Evolutionary conservation across 23 tunicate species (phyloP).

Genomic region (Pegea sp.): DNA sequence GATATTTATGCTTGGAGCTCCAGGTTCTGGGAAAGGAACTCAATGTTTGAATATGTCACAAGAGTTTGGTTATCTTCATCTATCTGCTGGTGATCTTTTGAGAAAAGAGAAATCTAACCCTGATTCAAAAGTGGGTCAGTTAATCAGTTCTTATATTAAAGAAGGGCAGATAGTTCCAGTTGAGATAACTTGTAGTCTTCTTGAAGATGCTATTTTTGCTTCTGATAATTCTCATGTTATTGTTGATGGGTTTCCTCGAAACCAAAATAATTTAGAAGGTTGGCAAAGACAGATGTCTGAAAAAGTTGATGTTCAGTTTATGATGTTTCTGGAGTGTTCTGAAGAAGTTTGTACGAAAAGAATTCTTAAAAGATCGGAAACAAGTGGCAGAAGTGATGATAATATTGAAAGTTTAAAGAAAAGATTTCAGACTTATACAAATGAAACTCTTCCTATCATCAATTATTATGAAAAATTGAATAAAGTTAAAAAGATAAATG

Average conservation of each 20-base stretch:
- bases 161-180: conserved; percentile 89
- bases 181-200: conserved; percentile 64
- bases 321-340: conserved; percentile 65
- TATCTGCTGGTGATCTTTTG: conserved; percentile 85
- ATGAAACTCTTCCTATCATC: conserved; percentile 57
- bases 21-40: conserved; percentile 95
- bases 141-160: conserved; percentile 51
- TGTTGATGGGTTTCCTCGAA: conserved; percentile 91
- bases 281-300: conserved; percentile 84
- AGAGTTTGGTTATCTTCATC: conserved; percentile 49
- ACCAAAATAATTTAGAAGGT: conserved; percentile 64
- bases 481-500: conserved; percentile 49
- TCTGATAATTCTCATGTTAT: conserved; percentile 28
- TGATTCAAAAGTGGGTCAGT: conserved; percentile 44
- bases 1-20: conserved; percentile 81
- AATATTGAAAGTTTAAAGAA: conserved; percentile 61
- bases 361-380: conserved; percentile 57
- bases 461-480: conserved; percentile 19
- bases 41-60: conserved; percentile 49
- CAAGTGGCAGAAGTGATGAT: conserved; percentile 93
- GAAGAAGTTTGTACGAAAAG: conserved; percentile 56
- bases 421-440: conserved; percentile 58
- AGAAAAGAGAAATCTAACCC: conserved; percentile 42
- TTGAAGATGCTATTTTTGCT: conserved; percentile 35
- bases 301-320: conserved; percentile 50